Evolutionary conservation across 1,140 invertebrate species (phyloP).

Genomic region (Ceratitis capitata): DNA sequence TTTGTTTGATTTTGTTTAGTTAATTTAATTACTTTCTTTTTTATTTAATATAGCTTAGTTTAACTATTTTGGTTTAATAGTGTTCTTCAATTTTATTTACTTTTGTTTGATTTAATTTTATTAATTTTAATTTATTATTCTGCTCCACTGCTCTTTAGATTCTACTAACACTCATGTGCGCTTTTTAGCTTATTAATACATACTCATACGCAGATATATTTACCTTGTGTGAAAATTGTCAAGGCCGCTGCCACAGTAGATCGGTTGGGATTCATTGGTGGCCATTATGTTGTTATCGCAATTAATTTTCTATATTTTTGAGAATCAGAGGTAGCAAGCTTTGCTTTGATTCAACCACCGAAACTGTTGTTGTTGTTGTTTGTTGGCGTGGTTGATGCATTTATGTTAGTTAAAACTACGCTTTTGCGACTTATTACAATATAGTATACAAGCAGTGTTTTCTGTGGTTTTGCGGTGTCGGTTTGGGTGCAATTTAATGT

Average conservation of each 20-base stretch:
- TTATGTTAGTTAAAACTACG: background rate
- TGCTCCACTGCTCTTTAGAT: too few species aligned
- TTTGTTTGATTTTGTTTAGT: too few species aligned
- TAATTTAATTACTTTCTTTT: too few species aligned
- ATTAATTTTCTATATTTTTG: background rate
- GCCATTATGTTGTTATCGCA: conserved; percentile 50
- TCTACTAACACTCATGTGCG: too few species aligned
- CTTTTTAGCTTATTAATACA: background rate
- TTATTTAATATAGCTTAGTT: too few species aligned
- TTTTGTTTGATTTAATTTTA: too few species aligned
- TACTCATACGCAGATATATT: conserved; percentile 41
- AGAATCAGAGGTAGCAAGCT: background rate
- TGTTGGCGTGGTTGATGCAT: background rate
- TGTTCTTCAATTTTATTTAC: too few species aligned
- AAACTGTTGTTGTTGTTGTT: background rate
- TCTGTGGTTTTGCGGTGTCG: background rate
- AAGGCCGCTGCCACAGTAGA: conserved; percentile 60
- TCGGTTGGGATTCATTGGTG: conserved; percentile 61
- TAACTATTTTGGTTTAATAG: too few species aligned
- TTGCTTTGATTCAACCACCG: background rate
- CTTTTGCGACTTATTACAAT: background rate
- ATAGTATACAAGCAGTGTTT: background rate
- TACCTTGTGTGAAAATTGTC: conserved; percentile 64
- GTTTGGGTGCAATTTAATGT: background rate
- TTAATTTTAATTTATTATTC: too few species aligned